Percentiles rank a stretch among this genome's conserved stretches.
These are phyloP conservation scores for Cephonodes hylas DNA, from an alignment of 2,888 invertebrate genomes.

Conservation along the genomic window DNA sequence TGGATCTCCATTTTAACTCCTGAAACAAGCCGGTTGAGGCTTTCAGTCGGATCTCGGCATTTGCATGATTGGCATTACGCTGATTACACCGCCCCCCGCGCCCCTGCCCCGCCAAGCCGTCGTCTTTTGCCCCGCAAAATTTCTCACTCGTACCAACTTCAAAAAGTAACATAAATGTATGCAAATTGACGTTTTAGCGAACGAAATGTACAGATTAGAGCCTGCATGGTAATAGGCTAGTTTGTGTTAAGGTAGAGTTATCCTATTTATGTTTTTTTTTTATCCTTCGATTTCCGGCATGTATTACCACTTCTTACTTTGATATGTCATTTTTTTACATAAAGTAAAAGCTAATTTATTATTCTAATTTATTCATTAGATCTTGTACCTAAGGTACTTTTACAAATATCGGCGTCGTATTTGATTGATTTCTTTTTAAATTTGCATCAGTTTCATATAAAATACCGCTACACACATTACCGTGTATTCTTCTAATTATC, in stretches of 20 bases:
- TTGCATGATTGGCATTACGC: constrained; percentile 81
- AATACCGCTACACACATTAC: too few species aligned
- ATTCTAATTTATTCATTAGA: too few species aligned
- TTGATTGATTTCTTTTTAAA: too few species aligned
- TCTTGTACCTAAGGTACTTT: too few species aligned
- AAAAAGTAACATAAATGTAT: constrained; percentile 66
- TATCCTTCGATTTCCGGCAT: neutral
- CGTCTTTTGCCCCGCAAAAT: constrained; percentile 31
- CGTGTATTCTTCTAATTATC: too few species aligned
- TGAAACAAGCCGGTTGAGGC: constrained; percentile 80
- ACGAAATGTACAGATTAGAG: constrained; percentile 13
- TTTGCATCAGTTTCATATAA: too few species aligned
- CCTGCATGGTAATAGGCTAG: neutral
- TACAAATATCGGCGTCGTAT: too few species aligned
- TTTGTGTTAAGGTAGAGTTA: constrained; percentile 16
- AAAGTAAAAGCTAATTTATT: too few species aligned
- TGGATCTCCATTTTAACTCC: constrained; percentile 82
- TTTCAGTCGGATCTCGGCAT: constrained; percentile 80
- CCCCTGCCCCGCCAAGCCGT: constrained; percentile 26
- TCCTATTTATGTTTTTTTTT: neutral
- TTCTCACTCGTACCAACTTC: constrained; percentile 43
- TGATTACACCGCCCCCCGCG: constrained; percentile 60
- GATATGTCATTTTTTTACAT: too few species aligned
- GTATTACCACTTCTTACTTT: too few species aligned
- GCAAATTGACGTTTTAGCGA: constrained; percentile 66